Conservation (phyloP, 2,113 vertebrate genomes). For the Illadopsis cleaveri region DNA sequence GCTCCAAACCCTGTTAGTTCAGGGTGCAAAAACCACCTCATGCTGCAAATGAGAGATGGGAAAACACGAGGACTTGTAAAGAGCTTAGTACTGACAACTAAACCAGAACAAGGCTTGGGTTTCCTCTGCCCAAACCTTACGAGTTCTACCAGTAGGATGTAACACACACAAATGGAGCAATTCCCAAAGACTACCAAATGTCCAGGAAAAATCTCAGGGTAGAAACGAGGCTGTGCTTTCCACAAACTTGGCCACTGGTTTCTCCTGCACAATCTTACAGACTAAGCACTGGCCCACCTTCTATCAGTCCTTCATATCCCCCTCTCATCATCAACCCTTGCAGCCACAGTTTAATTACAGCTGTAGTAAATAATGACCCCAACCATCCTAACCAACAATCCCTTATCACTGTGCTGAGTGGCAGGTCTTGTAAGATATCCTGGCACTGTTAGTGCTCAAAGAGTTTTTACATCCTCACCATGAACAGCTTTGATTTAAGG, state of each 20-base stretch:
- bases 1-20: background rate
- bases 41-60: background rate
- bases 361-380: background rate
- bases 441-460: background rate
- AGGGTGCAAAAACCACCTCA: background rate
- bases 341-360: background rate
- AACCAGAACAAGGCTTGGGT: background rate
- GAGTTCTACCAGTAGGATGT: background rate
- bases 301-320: background rate
- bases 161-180: background rate
- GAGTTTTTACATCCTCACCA: background rate
- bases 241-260: background rate
- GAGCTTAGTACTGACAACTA: background rate
- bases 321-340: background rate
- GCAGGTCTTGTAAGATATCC: background rate
- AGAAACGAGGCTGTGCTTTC: background rate
- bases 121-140: background rate
- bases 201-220: background rate
- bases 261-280: background rate
- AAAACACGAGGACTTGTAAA: background rate
- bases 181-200: background rate
- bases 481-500: background rate
- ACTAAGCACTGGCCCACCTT: background rate
- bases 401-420: too few species aligned
- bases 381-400: background rate